Evolutionary conservation across 2,888 invertebrate species (phyloP), one percentile per base, ranked within the genome.

Genomic region (Adela reaumurella): DNA sequence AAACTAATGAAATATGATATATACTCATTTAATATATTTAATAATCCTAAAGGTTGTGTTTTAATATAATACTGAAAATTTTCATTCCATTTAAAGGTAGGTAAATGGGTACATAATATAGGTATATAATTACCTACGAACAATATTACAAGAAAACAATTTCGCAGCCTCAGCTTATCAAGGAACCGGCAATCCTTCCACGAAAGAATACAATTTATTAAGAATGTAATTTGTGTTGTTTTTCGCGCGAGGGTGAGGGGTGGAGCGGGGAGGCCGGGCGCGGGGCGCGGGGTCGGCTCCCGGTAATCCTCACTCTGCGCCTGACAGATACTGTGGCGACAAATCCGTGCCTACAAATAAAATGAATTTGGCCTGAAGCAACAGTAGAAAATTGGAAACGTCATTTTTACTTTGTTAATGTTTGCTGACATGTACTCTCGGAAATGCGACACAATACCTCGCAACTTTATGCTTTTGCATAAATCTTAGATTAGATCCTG

Each of bases 381-480:
- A 73, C 70, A 67, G 74, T 73, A 81, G 80, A 81, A 81, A 81
- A 81, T 80, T 81, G 73, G 76, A 80, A 80, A 80, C 74, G 80
- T 79, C 79, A 80, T 81, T 81, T 80, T 79, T 73, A 73, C 67
- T 77, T 79, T 78, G 78, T 80, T 74, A 71, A 74, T 74, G 74
- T 76, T 76, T 74, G 70, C 65, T 62, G 63, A 59, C 62, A 57
- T 60, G 58, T 60, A 62, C 54, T 51, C 54, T 49, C 48, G 24
- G 47, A 28, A 47, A 46, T 49, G 60, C 53, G 52, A 49, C 51
- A 49, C 50, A 52, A 50, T 51, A 52, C 52, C 44, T 46, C 14
- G 48, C 43, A 44, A 46, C 52, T 46, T 44, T 28, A 24, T 10
- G 24, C 24, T 24, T 5, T 10, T n/a, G n/a, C n/a, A n/a, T n/a